These are phyloP conservation scores for Sporophila hypoxantha DNA, from an alignment of 2,113 vertebrate genomes.

Conservation along the genomic window DNA sequence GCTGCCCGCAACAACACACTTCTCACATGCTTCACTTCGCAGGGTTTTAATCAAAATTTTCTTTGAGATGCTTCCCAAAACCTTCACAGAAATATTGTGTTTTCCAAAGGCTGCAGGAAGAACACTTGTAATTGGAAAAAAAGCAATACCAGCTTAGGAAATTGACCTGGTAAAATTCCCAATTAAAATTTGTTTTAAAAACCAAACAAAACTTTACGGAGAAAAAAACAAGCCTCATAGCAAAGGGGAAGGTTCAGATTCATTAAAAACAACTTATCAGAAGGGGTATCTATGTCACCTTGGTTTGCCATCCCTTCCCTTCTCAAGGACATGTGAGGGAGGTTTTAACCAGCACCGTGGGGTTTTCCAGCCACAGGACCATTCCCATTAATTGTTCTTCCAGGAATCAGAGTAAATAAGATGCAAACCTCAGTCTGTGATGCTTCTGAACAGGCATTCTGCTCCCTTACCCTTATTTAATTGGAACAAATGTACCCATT, in stretches of 20 bases:
- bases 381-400: neutral
- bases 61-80: neutral
- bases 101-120: slow-evolving; percentile 6
- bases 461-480: slow-evolving; percentile 4
- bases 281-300: neutral
- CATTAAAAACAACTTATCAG: neutral
- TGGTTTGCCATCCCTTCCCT: neutral
- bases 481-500: slow-evolving; percentile 17
- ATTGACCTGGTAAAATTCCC: neutral
- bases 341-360: neutral
- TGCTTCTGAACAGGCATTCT: neutral
- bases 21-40: neutral
- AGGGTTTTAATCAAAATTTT: slow-evolving; percentile 16
- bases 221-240: neutral
- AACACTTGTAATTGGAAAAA: neutral
- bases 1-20: neutral
- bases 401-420: neutral
- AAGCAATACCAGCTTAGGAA: neutral
- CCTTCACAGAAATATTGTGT: neutral
- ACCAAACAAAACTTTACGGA: neutral
- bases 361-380: neutral
- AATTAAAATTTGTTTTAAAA: neutral
- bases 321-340: rapidly evolving
- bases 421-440: neutral
- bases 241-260: neutral